These are phyloP conservation scores for Heterodera filipjevi DNA, from an alignment of 2,888 invertebrate genomes.

Conservation along the genomic window DNA sequence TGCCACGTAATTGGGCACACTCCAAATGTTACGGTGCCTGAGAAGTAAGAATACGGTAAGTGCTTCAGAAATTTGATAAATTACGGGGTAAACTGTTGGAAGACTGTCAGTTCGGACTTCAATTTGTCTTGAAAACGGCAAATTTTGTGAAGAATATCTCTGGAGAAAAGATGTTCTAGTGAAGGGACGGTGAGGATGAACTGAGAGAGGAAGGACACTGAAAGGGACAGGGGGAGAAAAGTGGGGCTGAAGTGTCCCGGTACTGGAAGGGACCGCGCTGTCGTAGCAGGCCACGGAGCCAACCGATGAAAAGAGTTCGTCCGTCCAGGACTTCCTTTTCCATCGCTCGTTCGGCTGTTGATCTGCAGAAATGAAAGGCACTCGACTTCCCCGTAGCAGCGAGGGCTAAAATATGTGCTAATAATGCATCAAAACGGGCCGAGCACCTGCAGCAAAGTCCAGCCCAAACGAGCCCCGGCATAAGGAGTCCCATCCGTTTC, in stretches of 20 bases:
- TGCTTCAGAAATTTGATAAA: no score
- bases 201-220: slow-evolving; percentile 63
- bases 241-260: not conserved
- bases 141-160: slow-evolving; percentile 49
- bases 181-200: slow-evolving; percentile 53
- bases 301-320: slow-evolving; percentile 56
- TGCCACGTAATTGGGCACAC: slow-evolving; percentile 56
- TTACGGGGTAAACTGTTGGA: slow-evolving; percentile 42
- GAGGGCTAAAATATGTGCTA: slow-evolving; percentile 21
- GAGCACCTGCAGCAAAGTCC: slow-evolving; percentile 51
- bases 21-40: slow-evolving; percentile 50
- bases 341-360: slow-evolving; percentile 2
- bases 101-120: slow-evolving; percentile 38
- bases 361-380: slow-evolving; percentile 32
- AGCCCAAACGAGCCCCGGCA: slow-evolving; percentile 55
- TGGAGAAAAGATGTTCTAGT: slow-evolving; percentile 50
- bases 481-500: slow-evolving; percentile 60
- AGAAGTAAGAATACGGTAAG: not conserved
- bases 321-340: slow-evolving; percentile 48
- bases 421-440: no score
- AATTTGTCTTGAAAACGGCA: slow-evolving; percentile 54
- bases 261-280: slow-evolving; percentile 56
- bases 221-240: slow-evolving; percentile 31
- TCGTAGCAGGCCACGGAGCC: slow-evolving; percentile 61
- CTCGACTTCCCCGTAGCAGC: slow-evolving; percentile 50